These are phyloP conservation scores for Acrocephalus arundinaceus DNA, from an alignment of 2,113 vertebrate genomes.

Conservation along the genomic window DNA sequence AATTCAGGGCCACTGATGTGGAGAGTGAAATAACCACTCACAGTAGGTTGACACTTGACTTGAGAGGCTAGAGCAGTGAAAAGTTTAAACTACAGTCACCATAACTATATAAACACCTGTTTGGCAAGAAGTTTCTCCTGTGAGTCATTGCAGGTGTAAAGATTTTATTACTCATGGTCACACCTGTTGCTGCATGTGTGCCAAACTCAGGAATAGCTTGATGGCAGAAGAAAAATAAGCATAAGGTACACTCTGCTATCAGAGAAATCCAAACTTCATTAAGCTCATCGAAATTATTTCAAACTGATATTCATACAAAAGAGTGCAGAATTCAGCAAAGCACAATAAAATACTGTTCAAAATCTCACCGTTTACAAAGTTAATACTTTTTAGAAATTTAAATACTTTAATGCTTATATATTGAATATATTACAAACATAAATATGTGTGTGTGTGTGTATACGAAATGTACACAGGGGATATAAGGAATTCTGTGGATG, in stretches of 20 bases:
- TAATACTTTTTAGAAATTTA: background rate
- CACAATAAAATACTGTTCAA: background rate
- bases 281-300: background rate
- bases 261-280: background rate
- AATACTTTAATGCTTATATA: background rate
- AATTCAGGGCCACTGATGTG: constrained; percentile 20
- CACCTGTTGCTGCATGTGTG: constrained; percentile 30
- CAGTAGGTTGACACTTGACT: constrained; percentile 31
- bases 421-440: background rate
- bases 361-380: background rate
- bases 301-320: background rate
- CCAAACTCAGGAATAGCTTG: constrained; percentile 32
- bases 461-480: background rate
- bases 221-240: constrained; percentile 22
- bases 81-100: constrained; percentile 22
- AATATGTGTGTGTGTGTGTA: too few species aligned
- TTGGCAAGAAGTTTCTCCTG: constrained; percentile 41
- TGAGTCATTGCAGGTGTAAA: constrained; percentile 63
- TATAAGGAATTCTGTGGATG: background rate
- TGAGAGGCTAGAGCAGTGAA: background rate
- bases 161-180: constrained; percentile 53
- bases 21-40: background rate
- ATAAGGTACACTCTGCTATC: background rate
- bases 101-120: constrained; percentile 54
- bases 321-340: background rate